Conservation (phyloP, 2,888 invertebrate genomes). For the Pristionchus mayeri region DNA sequence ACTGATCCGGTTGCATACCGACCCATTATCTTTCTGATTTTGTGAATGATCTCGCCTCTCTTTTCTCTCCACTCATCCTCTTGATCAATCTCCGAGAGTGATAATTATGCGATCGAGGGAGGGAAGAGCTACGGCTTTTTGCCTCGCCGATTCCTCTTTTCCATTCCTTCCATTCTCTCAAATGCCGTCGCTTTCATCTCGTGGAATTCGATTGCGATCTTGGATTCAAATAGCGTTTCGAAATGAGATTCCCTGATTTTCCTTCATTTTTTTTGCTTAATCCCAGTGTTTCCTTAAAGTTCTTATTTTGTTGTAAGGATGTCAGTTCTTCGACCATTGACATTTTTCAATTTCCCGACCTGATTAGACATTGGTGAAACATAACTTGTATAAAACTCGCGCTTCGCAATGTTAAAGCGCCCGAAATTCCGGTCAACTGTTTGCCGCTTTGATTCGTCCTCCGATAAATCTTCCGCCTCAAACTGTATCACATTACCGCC, state of each 20-base stretch:
- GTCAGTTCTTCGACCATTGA: too few species aligned
- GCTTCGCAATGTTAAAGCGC: too few species aligned
- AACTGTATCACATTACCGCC: not conserved
- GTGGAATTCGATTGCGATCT: too few species aligned
- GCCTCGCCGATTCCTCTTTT: not conserved
- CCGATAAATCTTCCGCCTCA: not conserved
- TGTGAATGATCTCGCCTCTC: not conserved
- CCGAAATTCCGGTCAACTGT: not conserved
- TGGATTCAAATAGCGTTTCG: too few species aligned
- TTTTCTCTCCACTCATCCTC: not conserved
- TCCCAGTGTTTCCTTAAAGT: too few species aligned
- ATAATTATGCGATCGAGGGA: slow-evolving; percentile 15
- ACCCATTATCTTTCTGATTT: not conserved
- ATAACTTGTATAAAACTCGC: too few species aligned
- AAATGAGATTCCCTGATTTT: not conserved
- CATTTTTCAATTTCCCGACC: too few species aligned
- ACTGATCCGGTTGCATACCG: too few species aligned
- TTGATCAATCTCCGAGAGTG: not conserved
- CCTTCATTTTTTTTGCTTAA: too few species aligned
- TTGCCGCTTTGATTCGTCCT: not conserved
- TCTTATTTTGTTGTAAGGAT: too few species aligned
- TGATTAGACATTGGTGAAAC: too few species aligned
- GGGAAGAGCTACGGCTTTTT: not conserved
- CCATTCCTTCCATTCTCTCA: not conserved
- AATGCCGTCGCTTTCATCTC: too few species aligned